Evolutionary conservation across 2,888 invertebrate species (phyloP).

Genomic region (Ichneumon xanthorius): DNA sequence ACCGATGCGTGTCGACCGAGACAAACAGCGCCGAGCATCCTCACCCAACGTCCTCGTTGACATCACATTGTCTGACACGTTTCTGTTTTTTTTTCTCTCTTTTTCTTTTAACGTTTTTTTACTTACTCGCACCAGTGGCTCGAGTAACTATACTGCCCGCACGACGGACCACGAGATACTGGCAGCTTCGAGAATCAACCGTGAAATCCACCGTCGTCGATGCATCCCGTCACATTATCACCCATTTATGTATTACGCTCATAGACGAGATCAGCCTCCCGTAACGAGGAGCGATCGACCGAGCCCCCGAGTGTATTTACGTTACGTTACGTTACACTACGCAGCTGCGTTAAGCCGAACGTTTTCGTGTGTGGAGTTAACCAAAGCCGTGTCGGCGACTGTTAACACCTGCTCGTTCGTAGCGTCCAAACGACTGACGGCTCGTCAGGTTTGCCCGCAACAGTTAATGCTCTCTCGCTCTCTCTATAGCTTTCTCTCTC

Average conservation of each 20-base stretch:
- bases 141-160: neutral
- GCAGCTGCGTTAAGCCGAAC: constrained; percentile 2
- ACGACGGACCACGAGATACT: neutral
- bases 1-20: neutral
- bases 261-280: neutral
- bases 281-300: constrained; percentile 55
- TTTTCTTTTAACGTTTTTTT: neutral
- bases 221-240: neutral
- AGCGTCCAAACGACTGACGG: constrained; percentile 24
- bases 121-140: neutral
- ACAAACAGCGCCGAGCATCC: constrained; percentile 4
- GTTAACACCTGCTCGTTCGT: constrained; percentile 24
- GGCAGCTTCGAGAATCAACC: constrained; percentile 3
- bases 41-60: constrained; percentile 1
- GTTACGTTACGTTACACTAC: constrained; percentile 12
- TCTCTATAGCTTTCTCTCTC: neutral
- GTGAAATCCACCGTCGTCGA: neutral
- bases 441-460: constrained; percentile 2
- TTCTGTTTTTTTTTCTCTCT: no score
- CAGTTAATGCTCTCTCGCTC: constrained; percentile 3
- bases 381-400: constrained; percentile 18
- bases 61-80: neutral
- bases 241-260: neutral
- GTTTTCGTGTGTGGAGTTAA: neutral
- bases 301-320: constrained; percentile 24